Evolutionary conservation across 2,113 vertebrate genomes (phyloP).

Genomic region (Leuciscus idus): DNA sequence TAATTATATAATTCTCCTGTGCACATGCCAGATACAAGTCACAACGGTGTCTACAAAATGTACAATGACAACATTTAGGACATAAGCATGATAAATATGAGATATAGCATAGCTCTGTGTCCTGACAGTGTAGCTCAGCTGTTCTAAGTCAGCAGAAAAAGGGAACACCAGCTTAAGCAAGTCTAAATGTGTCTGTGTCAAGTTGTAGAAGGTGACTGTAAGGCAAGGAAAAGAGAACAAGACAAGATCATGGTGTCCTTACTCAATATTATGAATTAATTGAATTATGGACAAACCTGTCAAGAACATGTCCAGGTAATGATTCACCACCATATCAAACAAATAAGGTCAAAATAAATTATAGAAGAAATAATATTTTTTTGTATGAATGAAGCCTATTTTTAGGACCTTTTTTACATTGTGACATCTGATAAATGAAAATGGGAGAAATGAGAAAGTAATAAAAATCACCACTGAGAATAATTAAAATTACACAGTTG

Average conservation of each 20-base stretch:
- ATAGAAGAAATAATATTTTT: neutral
- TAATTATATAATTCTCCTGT: conserved; percentile 21
- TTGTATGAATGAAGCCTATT: no score
- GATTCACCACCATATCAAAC: neutral
- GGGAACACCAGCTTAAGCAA: conserved; percentile 1
- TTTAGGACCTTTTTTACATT: no score
- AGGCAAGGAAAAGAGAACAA: neutral
- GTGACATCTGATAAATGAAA: no score
- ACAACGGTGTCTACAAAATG: neutral
- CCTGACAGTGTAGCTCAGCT: conserved; percentile 43
- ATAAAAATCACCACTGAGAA: no score
- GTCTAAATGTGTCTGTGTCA: conserved; percentile 22
- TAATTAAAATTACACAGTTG: no score
- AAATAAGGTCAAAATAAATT: neutral
- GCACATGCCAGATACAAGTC: neutral
- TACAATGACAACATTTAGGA: neutral
- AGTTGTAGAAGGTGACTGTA: neutral
- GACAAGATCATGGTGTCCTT: conserved; percentile 8
- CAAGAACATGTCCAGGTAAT: neutral
- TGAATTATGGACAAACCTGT: neutral
- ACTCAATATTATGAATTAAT: neutral
- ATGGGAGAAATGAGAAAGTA: no score
- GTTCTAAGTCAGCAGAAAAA: conserved; percentile 34
- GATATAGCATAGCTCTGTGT: conserved; percentile 8
- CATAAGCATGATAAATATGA: neutral